Conservation (phyloP, 1,140 invertebrate genomes). For the Nebria ingens region DNA sequence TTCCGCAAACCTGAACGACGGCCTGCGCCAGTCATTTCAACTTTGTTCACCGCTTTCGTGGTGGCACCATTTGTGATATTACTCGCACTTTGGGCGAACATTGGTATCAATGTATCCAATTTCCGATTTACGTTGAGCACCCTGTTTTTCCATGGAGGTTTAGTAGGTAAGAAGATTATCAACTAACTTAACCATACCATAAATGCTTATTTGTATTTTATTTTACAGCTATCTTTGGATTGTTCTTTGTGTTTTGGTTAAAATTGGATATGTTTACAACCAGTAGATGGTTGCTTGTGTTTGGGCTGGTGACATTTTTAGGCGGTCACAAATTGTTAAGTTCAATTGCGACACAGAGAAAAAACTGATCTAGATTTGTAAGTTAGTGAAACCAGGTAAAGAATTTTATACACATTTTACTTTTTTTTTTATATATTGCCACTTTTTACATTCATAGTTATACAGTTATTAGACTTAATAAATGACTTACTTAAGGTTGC, state of each 20-base stretch:
- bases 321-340: conserved; percentile 83
- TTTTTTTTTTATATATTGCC: neutral
- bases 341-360: conserved; percentile 46
- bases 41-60: conserved; percentile 80
- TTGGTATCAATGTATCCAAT: conserved; percentile 82
- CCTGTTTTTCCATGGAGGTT: conserved; percentile 77
- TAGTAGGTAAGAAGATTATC: conserved; percentile 34
- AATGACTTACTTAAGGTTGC: too few species aligned
- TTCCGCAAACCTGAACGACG: conserved; percentile 88
- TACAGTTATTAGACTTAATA: too few species aligned
- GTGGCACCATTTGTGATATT: conserved; percentile 74
- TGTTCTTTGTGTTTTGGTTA: conserved; percentile 88
- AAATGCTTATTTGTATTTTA: conserved; percentile 14
- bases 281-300: conserved; percentile 74
- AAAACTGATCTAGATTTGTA: neutral
- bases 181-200: conserved; percentile 6
- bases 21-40: conserved; percentile 76
- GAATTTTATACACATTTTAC: neutral
- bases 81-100: conserved; percentile 74
- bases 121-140: conserved; percentile 71
- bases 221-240: conserved; percentile 64
- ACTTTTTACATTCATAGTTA: too few species aligned
- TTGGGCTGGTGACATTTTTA: conserved; percentile 81
- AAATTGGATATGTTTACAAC: conserved; percentile 93
- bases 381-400: neutral